Evolutionary conservation across 2,113 vertebrate genomes (phyloP), one percentile per base, ranked within the genome.

Genomic region (Tachuris rubrigastra): DNA sequence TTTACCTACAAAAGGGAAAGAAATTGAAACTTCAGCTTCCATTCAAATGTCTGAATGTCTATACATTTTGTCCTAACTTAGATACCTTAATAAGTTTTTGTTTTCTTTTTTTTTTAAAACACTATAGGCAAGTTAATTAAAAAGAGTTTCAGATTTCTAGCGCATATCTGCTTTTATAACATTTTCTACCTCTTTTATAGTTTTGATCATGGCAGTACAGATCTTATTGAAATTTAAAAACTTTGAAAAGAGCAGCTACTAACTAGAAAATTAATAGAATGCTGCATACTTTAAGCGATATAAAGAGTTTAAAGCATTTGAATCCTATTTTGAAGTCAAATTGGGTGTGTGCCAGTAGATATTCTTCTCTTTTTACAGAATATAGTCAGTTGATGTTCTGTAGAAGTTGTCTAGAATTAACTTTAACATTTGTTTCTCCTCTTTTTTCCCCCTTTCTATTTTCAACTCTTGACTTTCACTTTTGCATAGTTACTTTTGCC

Each of bases 401-500:
- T 96, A 77, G 59, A 98, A 95, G 97, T 98, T 98, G 98, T 97
- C 97, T 92, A 82, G 97, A 95, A 99, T 98, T 98, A 98, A 97
- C 97, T 98, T 97, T 95, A 97, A 98, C 98, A 98, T 98, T 98
- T 98, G 98, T 98, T 98, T 98, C 98, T 97, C 96, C 97, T 98
- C 98, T 96, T 96, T 94, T 75, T 85, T 66, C 67, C 87, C 93
- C 77, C 87, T 91, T 96, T 94, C 91, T 93, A 42, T 95, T 90
- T 76, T 96, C 97, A 97, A 92, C 96, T 95, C 96, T 96, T 95
- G 96, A 98, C 98, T 98, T 98, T 98, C 97, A 85, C 97, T 98
- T 98, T 97, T 97, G 98, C 97, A 91, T 98, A 94, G 98, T 98
- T 99, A 99, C 98, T 99, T 99, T 99, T 97, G 98, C 98, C 98